A percentile compares a stretch with the other conserved stretches of the same genome.
Evolutionary conservation across 2,888 invertebrate species (phyloP).

Genomic region (Halictus quadricinctus): DNA sequence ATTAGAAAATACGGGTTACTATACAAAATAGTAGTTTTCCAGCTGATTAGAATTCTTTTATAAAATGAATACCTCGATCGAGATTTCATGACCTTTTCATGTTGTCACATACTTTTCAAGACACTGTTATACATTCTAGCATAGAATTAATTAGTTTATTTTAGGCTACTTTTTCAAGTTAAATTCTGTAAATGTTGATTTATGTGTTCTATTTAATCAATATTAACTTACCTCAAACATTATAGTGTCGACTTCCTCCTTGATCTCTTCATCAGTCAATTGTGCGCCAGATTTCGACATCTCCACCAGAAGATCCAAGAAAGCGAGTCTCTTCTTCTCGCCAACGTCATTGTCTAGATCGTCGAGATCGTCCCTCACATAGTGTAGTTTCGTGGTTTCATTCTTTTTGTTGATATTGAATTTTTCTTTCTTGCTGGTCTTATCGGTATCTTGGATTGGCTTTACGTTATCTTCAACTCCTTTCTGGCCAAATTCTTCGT

Average conservation of each 20-base stretch:
- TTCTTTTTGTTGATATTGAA: not conserved
- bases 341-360: slow-evolving; percentile 81
- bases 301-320: slow-evolving; percentile 93
- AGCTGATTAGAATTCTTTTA: no score
- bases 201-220: not conserved
- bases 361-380: slow-evolving; percentile 83
- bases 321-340: slow-evolving; percentile 91
- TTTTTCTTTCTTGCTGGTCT: not conserved
- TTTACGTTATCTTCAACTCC: slow-evolving; percentile 2
- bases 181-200: not conserved
- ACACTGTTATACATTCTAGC: no score
- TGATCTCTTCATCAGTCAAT: slow-evolving; percentile 90
- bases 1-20: not conserved
- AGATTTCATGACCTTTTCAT: not conserved
- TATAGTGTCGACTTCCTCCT: slow-evolving; percentile 93
- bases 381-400: slow-evolving; percentile 70
- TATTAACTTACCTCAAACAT: slow-evolving; percentile 89
- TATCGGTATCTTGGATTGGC: not conserved
- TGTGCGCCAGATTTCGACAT: slow-evolving; percentile 89
- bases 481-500: slow-evolving; percentile 65
- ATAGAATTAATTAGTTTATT: no score
- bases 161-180: no score
- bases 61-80: not conserved
- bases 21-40: not conserved
- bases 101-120: no score